Evolutionary conservation across 2,888 invertebrate genomes (phyloP), one percentile per base, ranked within the genome.

Genomic region (Ametastegia equiseti): DNA sequence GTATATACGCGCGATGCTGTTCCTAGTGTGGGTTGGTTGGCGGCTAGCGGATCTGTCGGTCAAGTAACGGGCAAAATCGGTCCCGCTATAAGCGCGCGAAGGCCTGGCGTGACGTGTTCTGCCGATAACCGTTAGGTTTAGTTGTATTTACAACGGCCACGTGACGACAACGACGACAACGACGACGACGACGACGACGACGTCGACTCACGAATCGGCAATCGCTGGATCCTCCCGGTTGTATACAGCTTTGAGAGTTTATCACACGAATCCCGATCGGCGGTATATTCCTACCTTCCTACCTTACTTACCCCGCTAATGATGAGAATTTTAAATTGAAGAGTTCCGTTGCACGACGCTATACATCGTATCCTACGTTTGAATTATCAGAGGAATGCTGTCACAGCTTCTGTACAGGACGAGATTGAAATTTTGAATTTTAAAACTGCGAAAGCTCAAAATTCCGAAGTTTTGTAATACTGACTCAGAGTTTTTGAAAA

Each of bases 11-110:
- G 33, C 39, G 4, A 54, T 33, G 73, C 33, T 36, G 50, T 13
- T n/a, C 36, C 63, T 60, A 63, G 60, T 60, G 60, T 57, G 42
- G 50, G 54, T 75, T 54, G 69, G 19, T 39, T 75, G 50, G 36
- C 63, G 63, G 88, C 89, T 91, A 91, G 91, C 91, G 91, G 91
- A 91, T 91, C 91, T 91, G 90, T 91, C 91, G 91, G 91, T 91
- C 91, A 90, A 92, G 88, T 92, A 92, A 92, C 91, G 91, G 91
- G 87, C 87, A 88, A 86, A 86, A 82, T 85, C 86, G 88, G 90
- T 91, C 91, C 91, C 91, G 91, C 91, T 91, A n/a, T n/a, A n/a
- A 88, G 81, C 86, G 87, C 87, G 87, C 90, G 78, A 78, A 78
- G 60, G 78, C 78, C 45, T 78, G 78, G 78, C 78, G 90, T 90